Conservation (phyloP, 2,888 invertebrate genomes). For the Phragmatobia fuliginosa region DNA sequence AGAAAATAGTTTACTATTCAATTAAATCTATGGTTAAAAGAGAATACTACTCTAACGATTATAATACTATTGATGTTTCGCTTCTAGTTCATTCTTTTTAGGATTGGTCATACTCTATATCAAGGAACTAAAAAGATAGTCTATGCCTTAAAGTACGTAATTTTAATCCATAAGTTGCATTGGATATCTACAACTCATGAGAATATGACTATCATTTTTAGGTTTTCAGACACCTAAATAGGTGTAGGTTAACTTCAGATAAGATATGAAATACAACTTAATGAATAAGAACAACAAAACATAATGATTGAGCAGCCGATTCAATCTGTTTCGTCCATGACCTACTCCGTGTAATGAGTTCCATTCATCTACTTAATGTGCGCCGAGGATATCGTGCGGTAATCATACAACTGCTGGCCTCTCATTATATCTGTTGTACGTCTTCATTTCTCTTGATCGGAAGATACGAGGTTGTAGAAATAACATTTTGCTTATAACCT, state of each 20-base stretch:
- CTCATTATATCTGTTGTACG: constrained; percentile 70
- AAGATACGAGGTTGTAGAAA: constrained; percentile 62
- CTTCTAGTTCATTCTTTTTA: too few species aligned
- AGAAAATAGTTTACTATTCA: too few species aligned
- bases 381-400: constrained; percentile 76
- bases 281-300: constrained; percentile 7
- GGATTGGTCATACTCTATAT: too few species aligned
- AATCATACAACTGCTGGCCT: constrained; percentile 76
- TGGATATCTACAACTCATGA: too few species aligned
- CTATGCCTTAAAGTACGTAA: too few species aligned
- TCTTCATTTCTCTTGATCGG: constrained; percentile 76
- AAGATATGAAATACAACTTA: background rate
- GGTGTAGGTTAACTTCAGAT: background rate
- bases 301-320: constrained; percentile 36
- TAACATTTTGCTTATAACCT: background rate
- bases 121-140: too few species aligned
- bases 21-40: too few species aligned
- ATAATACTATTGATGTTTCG: too few species aligned
- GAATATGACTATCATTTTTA: too few species aligned
- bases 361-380: constrained; percentile 79
- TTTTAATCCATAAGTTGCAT: background rate
- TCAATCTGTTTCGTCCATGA: constrained; percentile 39
- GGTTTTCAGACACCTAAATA: background rate
- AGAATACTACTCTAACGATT: too few species aligned
- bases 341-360: constrained; percentile 71